Percentiles rank a stretch among this genome's conserved stretches.
phyloP scores from a whole-genome alignment of 1,140 invertebrate genomes.

The Drosophila miranda region DNA sequence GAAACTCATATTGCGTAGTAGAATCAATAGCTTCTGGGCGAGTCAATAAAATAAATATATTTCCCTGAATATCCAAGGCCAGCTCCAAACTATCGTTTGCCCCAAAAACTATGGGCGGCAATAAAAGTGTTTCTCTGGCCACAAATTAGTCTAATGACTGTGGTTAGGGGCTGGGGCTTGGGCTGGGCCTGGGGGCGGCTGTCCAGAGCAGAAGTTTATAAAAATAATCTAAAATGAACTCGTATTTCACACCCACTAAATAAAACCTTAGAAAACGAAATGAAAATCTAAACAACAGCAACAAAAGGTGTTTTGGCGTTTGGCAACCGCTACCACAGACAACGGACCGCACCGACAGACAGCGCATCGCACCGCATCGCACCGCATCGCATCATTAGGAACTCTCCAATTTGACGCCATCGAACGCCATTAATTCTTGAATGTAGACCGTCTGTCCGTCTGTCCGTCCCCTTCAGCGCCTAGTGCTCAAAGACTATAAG shows the following conservation, averaged over 20 bases:
- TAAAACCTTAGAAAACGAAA: slow-evolving; percentile 45
- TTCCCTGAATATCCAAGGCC: too few relatives aligned
- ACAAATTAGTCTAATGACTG: slow-evolving; percentile 72
- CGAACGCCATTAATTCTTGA: slow-evolving; percentile 50
- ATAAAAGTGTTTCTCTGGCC: too few relatives aligned
- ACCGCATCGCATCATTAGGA: slow-evolving; percentile 39
- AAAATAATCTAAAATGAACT: slow-evolving; percentile 65
- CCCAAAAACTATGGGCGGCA: too few relatives aligned
- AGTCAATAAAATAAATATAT: too few relatives aligned
- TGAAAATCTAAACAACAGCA: slow-evolving; percentile 26
- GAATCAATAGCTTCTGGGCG: too few relatives aligned
- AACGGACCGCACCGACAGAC: slow-evolving; percentile 21
- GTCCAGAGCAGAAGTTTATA: slow-evolving; percentile 65
- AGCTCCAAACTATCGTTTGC: too few relatives aligned
- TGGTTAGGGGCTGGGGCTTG: slow-evolving; percentile 34
- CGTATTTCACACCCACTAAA: slow-evolving; percentile 73
- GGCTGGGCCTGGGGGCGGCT: too few relatives aligned
- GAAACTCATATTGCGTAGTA: too few relatives aligned
- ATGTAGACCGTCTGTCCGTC: slow-evolving; percentile 50
- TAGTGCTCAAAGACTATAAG: too few relatives aligned
- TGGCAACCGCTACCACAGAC: slow-evolving; percentile 56
- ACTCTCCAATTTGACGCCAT: slow-evolving; percentile 63
- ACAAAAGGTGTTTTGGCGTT: slow-evolving; percentile 19
- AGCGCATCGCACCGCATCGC: too few relatives aligned
- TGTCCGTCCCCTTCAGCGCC: too few relatives aligned